phyloP scores from a whole-genome alignment of 2,797 vertebrate species.

The Dryobates pubescens region DNA sequence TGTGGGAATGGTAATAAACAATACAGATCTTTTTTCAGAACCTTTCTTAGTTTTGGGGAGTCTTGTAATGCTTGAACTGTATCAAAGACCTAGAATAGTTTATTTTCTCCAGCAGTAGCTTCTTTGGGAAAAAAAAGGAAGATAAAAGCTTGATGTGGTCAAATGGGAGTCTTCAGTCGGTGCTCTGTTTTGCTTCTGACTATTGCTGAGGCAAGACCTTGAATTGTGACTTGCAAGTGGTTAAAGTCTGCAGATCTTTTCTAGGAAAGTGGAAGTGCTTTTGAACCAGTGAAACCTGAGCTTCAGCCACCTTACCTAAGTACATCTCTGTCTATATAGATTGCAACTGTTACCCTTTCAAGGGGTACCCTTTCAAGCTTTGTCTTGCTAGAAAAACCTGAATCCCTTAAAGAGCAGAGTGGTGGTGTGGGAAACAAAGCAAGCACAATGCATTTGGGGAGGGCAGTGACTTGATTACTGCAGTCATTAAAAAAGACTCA shows the following conservation, averaged over 20 bases:
- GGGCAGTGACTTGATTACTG: background rate
- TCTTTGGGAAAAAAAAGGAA: background rate
- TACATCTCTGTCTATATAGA: background rate
- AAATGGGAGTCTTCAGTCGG: no score
- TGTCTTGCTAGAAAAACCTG: background rate
- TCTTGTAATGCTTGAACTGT: background rate
- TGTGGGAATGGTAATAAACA: background rate
- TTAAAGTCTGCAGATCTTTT: no score
- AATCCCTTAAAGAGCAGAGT: background rate
- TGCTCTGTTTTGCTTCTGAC: no score
- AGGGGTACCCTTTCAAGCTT: background rate
- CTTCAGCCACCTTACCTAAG: background rate
- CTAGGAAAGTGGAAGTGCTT: no score
- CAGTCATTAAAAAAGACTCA: background rate
- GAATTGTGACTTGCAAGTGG: no score
- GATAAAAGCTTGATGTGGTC: background rate
- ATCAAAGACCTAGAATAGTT: background rate
- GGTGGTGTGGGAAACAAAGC: background rate
- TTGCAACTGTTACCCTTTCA: background rate
- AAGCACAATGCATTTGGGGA: background rate
- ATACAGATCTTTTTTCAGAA: background rate
- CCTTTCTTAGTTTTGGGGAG: background rate
- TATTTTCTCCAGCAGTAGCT: background rate
- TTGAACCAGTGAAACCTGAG: no score
- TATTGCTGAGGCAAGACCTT: no score